Evolutionary conservation across 2,888 invertebrate species (phyloP), one percentile per base, ranked within the genome.

Genomic region (Neoscelio sp.): DNA sequence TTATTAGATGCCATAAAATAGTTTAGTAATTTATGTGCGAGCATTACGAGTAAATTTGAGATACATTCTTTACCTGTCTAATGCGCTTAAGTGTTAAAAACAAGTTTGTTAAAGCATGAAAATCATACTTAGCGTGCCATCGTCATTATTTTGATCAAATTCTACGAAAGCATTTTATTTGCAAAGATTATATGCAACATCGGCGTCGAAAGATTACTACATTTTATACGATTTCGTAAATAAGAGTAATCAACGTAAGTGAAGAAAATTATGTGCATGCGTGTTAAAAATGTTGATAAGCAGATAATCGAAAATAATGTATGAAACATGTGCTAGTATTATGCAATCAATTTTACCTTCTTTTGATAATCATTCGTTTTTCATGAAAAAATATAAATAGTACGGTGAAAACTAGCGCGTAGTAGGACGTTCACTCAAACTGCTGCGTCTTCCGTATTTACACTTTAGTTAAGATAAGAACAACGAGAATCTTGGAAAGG

Each of bases 1-100:
- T 56, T 71, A 65, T 62, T 75, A 77, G 70, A 56, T 70, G 70
- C 77, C 70, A 70, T 77, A 70, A 76, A 76, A 33, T 70, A 76
- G 76, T 62, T 68, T 64, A 52, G 68, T 76, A 70, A 70, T 76
- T 68, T 56, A 64, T 46, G 52, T 30, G 76, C 42, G 56, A 68
- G 46, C 48, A 58, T 74, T 73, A 30, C 42, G 26, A 50, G 20
- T 50, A 58, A 74, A 74, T 65, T 42, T 50, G 12, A 48, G 48
- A 58, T 65, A 35, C 65, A 58, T 42, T 62, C 38, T 26, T 42
- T 65, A 20, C 15, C 20, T 17, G 33, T 33, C 44, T 15, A 15
- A 38, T 38, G 5, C 38, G 15, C 7, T 38, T 38, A 13, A 38
- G 38, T 15, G 15, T 54, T 48, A 12, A 58, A 42, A 26, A 42